Evolutionary conservation across 1,140 invertebrate species (phyloP).

Genomic region (Drosophila punjabiensis): DNA sequence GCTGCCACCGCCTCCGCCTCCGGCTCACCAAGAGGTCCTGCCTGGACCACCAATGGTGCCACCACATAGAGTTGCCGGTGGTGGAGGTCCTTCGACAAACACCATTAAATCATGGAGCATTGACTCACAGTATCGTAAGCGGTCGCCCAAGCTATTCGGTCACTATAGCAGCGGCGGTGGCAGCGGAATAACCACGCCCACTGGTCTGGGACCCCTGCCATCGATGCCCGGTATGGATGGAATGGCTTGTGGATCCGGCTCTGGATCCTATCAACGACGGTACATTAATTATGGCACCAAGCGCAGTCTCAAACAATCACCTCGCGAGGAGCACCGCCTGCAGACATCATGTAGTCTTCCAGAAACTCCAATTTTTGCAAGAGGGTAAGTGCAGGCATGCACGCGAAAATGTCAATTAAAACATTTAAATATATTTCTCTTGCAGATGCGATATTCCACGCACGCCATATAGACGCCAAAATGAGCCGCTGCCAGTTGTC

Average conservation of each 20-base stretch:
- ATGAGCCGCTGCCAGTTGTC: constrained; percentile 84
- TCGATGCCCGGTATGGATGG: constrained; percentile 84
- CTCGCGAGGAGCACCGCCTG: constrained; percentile 87
- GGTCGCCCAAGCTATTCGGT: constrained; percentile 83
- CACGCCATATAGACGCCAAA: constrained; percentile 89
- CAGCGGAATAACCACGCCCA: constrained; percentile 84
- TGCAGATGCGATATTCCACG: constrained; percentile 89
- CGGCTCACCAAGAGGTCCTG: constrained; percentile 61
- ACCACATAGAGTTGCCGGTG: constrained; percentile 87
- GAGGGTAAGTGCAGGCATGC: constrained; percentile 86
- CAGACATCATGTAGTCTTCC: constrained; percentile 93
- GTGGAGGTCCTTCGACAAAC: constrained; percentile 86
- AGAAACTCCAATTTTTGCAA: constrained; percentile 93
- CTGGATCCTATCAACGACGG: constrained; percentile 86
- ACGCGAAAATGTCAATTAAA: neutral
- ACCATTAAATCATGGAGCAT: constrained; percentile 93
- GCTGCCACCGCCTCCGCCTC: constrained; percentile 71
- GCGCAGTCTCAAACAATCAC: constrained; percentile 84
- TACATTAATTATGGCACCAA: constrained; percentile 83
- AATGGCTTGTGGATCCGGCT: constrained; percentile 64
- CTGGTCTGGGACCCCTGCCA: constrained; percentile 85
- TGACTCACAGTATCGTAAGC: constrained; percentile 90
- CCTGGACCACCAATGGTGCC: constrained; percentile 88
- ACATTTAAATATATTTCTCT: neutral
- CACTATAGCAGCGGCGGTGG: constrained; percentile 79